A percentile compares a stretch with the other conserved stretches of the same genome.
Evolutionary conservation across 2,888 invertebrate species (phyloP).

Genomic region (Rhingia rostrata): DNA sequence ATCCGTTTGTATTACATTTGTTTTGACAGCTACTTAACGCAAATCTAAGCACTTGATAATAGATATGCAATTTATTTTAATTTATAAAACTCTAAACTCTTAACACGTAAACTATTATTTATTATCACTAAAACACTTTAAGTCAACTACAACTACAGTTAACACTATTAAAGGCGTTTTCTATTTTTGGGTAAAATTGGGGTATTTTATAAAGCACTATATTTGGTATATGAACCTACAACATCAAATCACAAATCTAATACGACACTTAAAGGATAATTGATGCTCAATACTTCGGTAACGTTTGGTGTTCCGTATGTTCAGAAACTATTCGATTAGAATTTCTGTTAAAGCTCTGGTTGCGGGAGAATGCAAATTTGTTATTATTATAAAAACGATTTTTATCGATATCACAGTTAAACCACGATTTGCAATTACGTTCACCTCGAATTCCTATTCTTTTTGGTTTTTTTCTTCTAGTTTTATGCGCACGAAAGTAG

Average conservation of each 20-base stretch:
- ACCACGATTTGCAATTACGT: constrained; percentile 24
- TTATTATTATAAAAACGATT: background rate
- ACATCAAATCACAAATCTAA: constrained; percentile 21
- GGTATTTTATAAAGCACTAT: constrained; percentile 49
- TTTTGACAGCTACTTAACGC: constrained; percentile 52
- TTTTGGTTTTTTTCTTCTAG: background rate
- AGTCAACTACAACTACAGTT: background rate
- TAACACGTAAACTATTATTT: background rate
- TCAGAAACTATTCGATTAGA: constrained; percentile 28
- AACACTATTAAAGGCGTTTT: constrained; percentile 34
- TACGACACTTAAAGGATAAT: constrained; percentile 10
- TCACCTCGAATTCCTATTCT: constrained; percentile 10
- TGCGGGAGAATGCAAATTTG: constrained; percentile 18
- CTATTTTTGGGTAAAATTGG: constrained; percentile 35
- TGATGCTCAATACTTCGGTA: constrained; percentile 31
- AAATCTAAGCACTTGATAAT: constrained; percentile 13
- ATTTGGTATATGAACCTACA: constrained; percentile 8
- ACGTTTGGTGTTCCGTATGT: constrained; percentile 53
- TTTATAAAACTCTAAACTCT: background rate
- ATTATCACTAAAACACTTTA: constrained; percentile 5
- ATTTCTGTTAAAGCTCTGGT: constrained; percentile 48
- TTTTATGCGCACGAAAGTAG: constrained; percentile 19
- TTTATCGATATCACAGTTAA: constrained; percentile 60
- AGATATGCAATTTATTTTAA: constrained; percentile 14
- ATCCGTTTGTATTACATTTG: constrained; percentile 41